phyloP scores from a whole-genome alignment of 2,797 vertebrate species.

The Passerculus sandwichensis region DNA sequence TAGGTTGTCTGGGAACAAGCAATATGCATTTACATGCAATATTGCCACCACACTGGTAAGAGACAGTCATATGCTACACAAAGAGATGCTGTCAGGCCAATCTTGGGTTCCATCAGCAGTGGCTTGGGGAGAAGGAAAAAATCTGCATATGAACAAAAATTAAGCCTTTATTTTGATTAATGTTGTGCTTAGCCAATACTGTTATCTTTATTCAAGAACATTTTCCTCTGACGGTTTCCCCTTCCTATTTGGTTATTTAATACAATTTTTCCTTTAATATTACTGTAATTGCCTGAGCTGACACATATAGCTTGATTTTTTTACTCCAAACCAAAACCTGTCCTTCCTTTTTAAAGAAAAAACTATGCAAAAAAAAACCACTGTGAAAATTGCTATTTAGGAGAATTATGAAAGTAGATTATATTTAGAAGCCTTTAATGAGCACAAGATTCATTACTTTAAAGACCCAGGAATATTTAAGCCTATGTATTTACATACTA shows the following conservation, averaged over 20 bases:
- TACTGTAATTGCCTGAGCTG: not conserved
- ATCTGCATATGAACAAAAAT: not conserved
- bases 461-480: not conserved
- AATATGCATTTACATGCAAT: not conserved
- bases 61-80: accelerated
- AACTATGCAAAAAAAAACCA: not conserved
- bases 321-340: not conserved
- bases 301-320: not conserved
- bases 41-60: not conserved
- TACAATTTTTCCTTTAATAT: not conserved
- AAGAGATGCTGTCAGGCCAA: not conserved
- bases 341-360: not conserved
- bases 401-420: not conserved
- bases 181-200: not conserved
- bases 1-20: not conserved
- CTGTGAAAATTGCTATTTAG: not conserved
- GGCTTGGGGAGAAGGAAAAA: accelerated
- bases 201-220: not conserved
- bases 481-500: not conserved
- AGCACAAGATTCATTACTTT: not conserved
- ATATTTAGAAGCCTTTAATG: not conserved
- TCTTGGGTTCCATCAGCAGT: not conserved
- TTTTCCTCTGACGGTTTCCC: not conserved
- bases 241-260: not conserved
- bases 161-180: not conserved